Conservation (phyloP, 1,140 invertebrate genomes). For the Halictus rubicundus region DNA sequence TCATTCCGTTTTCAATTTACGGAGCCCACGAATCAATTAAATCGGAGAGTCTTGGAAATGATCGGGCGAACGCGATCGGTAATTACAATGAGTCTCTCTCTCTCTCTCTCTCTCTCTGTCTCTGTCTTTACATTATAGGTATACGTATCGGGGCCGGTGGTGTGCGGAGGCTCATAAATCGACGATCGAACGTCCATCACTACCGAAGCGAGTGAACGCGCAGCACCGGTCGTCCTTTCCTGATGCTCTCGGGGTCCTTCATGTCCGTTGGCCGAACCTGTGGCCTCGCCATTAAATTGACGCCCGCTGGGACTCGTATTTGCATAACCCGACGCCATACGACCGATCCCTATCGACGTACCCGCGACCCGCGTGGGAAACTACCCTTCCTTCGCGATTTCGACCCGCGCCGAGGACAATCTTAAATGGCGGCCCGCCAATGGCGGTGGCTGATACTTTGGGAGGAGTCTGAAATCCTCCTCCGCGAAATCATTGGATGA, state of each 20-base stretch:
- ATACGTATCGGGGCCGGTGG: background rate
- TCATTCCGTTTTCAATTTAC: too few relatives aligned
- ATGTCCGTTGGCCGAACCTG: slow-evolving; percentile 47
- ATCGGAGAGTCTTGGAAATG: background rate
- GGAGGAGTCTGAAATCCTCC: background rate
- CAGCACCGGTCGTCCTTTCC: slow-evolving; percentile 56
- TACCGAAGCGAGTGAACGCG: slow-evolving; percentile 10
- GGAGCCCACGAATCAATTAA: too few relatives aligned
- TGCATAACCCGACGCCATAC: slow-evolving; percentile 71
- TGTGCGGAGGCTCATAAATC: background rate
- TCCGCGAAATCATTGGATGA: too few relatives aligned
- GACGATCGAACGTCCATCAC: slow-evolving; percentile 33
- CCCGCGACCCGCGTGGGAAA: slow-evolving; percentile 30
- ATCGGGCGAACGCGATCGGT: background rate
- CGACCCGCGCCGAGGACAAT: background rate
- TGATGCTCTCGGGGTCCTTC: slow-evolving; percentile 21
- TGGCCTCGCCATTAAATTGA: slow-evolving; percentile 73
- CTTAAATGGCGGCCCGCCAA: background rate
- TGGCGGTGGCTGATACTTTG: background rate
- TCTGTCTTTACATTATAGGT: too few relatives aligned
- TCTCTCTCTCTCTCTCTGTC: too few relatives aligned
- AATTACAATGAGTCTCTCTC: background rate
- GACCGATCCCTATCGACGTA: slow-evolving; percentile 70
- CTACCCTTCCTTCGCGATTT: background rate
- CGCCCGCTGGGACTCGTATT: slow-evolving; percentile 76